These are phyloP conservation scores for Sarcophaga subvicina DNA, from an alignment of 2,888 invertebrate genomes.

Conservation along the genomic window DNA sequence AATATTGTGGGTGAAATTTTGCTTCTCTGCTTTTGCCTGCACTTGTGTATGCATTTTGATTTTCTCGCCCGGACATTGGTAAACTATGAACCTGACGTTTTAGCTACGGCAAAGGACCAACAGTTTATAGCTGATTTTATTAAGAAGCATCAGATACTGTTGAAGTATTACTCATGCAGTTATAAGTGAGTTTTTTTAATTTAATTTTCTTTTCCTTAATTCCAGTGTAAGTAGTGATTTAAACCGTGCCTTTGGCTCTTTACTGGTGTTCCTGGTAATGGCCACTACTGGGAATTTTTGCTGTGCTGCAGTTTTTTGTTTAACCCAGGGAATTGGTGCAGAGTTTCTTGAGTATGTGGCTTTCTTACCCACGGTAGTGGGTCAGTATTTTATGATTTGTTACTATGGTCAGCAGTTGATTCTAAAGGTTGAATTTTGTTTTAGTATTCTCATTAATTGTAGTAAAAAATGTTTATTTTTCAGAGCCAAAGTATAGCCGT, in stretches of 20 bases:
- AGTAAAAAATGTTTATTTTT: neutral
- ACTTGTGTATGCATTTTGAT: conserved; percentile 76
- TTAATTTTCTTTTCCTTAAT: neutral
- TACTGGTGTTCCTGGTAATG: conserved; percentile 69
- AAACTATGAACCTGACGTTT: conserved; percentile 70
- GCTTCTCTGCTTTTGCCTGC: conserved; percentile 73
- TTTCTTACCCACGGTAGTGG: too few relatives aligned
- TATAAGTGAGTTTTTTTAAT: neutral
- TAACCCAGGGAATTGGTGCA: too few relatives aligned
- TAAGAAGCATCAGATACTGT: conserved; percentile 71
- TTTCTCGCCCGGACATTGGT: conserved; percentile 71
- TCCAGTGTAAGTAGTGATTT: conserved; percentile 70
- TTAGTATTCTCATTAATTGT: too few relatives aligned
- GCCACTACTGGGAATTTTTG: too few relatives aligned
- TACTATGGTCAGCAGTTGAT: too few relatives aligned
- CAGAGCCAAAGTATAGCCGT: conserved; percentile 73
- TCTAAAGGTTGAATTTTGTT: too few relatives aligned
- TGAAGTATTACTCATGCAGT: conserved; percentile 64
- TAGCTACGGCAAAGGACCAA: conserved; percentile 60
- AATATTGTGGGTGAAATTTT: conserved; percentile 71
- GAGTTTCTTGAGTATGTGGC: too few relatives aligned
- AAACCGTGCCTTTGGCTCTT: conserved; percentile 69
- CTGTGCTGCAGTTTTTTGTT: too few relatives aligned
- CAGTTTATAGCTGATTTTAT: conserved; percentile 69
- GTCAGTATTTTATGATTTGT: too few relatives aligned